A percentile compares a stretch with the other conserved stretches of the same genome.
Conservation (phyloP, 2,888 invertebrate genomes). For the Stegana nigrithorax region DNA sequence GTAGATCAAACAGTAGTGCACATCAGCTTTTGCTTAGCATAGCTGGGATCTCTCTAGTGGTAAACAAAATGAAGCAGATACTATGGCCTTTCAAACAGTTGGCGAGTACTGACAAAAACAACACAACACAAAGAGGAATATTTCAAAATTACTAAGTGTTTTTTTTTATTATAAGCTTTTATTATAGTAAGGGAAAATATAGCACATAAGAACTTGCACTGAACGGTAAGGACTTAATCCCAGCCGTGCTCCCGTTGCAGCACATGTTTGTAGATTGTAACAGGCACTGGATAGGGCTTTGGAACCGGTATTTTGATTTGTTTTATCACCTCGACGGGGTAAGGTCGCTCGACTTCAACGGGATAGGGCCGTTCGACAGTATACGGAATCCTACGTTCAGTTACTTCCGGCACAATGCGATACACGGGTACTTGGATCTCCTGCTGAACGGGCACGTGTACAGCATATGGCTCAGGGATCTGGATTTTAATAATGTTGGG, state of each 20-base stretch:
- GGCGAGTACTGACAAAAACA: too few species aligned
- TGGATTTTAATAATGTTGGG: conserved; percentile 75
- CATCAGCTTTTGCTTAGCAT: too few species aligned
- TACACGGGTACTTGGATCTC: conserved; percentile 80
- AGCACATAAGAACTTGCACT: neutral
- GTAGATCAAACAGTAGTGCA: too few species aligned
- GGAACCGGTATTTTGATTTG: conserved; percentile 78
- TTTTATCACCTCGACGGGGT: conserved; percentile 81
- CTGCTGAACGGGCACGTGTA: conserved; percentile 77
- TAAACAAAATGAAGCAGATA: too few species aligned
- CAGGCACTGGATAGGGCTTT: conserved; percentile 80
- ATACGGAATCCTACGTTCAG: conserved; percentile 80
- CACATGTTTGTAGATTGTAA: conserved; percentile 80
- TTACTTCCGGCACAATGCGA: conserved; percentile 78
- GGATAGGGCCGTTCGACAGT: conserved; percentile 77
- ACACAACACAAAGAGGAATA: too few species aligned
- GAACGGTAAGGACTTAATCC: conserved; percentile 35
- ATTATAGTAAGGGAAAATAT: conserved; percentile 8
- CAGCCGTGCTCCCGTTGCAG: conserved; percentile 71
- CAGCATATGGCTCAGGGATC: conserved; percentile 81
- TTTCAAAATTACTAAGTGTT: too few species aligned
- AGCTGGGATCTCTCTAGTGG: too few species aligned
- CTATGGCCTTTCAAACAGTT: too few species aligned
- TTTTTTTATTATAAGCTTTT: too few species aligned
- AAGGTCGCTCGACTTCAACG: conserved; percentile 79